phyloP scores from a whole-genome alignment of 2,113 vertebrate species.

The Ceyx cyanopectus region DNA sequence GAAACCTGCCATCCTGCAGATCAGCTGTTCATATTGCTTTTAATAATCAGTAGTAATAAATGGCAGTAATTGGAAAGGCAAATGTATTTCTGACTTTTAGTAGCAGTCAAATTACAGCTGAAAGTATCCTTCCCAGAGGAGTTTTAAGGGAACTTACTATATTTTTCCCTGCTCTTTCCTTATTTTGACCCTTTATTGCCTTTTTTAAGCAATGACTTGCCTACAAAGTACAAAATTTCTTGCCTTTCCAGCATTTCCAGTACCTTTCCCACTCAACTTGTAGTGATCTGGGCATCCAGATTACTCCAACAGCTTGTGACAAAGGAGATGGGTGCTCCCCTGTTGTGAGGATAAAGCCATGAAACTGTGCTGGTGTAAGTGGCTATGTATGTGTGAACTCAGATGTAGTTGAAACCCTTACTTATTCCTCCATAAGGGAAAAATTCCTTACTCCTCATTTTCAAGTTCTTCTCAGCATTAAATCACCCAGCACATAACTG shows the following conservation, averaged over 20 bases:
- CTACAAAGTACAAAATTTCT: background rate
- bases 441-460: background rate
- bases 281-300: background rate
- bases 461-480: background rate
- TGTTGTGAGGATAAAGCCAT: background rate
- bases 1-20: background rate
- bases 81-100: constrained; percentile 21
- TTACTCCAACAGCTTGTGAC: background rate
- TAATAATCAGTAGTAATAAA: constrained; percentile 15
- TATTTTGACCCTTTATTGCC: background rate
- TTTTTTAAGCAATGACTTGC: background rate
- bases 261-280: background rate
- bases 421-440: background rate
- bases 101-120: background rate
- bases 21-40: background rate
- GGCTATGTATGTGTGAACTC: background rate
- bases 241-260: too few species aligned
- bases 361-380: background rate
- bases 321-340: background rate
- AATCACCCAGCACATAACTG: background rate
- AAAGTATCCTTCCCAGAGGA: background rate
- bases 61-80: constrained; percentile 3
- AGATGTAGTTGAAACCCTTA: background rate
- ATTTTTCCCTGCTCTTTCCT: background rate
- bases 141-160: background rate